A percentile compares a stretch with the other conserved stretches of the same genome.
These are phyloP conservation scores for Glyphotaelius pellucidus DNA, from an alignment of 2,888 invertebrate genomes.

Conservation along the genomic window DNA sequence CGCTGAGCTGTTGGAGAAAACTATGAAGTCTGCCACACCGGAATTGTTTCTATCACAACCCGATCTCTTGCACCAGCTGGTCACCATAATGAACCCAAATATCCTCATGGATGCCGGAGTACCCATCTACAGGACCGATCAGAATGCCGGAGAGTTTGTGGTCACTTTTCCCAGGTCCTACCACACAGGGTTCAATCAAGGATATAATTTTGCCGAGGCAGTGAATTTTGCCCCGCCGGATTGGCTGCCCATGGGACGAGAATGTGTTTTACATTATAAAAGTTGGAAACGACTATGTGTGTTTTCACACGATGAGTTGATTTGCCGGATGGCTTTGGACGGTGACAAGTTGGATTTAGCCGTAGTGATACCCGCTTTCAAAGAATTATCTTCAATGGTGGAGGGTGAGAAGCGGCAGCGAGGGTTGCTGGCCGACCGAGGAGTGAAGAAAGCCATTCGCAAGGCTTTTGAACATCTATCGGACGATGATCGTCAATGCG, in stretches of 20 bases:
- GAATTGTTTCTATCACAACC: constrained; percentile 86
- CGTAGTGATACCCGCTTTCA: constrained; percentile 82
- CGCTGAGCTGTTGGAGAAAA: constrained; percentile 83
- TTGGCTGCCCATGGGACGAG: constrained; percentile 85
- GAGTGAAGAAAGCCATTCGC: constrained; percentile 79
- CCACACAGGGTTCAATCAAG: constrained; percentile 89
- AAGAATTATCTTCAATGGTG: constrained; percentile 82
- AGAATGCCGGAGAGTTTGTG: constrained; percentile 88
- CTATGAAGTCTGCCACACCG: constrained; percentile 84
- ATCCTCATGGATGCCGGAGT: constrained; percentile 81
- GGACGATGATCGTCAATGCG: constrained; percentile 85
- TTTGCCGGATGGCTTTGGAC: constrained; percentile 85
- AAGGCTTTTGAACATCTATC: constrained; percentile 84
- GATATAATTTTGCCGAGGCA: constrained; percentile 90
- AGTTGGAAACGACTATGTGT: constrained; percentile 84
- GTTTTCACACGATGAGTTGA: constrained; percentile 88
- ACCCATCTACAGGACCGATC: constrained; percentile 81
- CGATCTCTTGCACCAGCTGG: constrained; percentile 87
- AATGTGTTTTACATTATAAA: constrained; percentile 84
- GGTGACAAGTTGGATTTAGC: constrained; percentile 81
- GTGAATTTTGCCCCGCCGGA: constrained; percentile 91
- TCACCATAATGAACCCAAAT: constrained; percentile 88
- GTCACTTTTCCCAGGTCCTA: constrained; percentile 89
- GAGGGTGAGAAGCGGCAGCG: constrained; percentile 74
- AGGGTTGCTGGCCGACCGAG: constrained; percentile 73